Evolutionary conservation across 2,888 invertebrate species (phyloP).

Genomic region (Melieria omissa): DNA sequence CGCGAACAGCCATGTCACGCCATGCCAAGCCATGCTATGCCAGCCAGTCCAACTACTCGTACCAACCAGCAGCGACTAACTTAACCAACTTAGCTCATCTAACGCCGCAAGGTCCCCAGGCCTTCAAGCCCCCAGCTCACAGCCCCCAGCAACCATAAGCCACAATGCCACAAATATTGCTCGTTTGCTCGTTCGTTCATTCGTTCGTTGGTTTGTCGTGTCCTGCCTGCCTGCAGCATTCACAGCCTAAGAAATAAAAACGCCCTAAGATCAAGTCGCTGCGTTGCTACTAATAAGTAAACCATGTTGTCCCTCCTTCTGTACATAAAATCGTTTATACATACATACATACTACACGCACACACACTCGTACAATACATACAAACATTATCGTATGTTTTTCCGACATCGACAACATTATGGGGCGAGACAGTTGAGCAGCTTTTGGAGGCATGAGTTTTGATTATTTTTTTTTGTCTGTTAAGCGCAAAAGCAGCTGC

Average conservation of each 20-base stretch:
- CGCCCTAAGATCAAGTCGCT: conserved; percentile 24
- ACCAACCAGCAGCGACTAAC: too few relatives aligned
- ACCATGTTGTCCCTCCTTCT: conserved; percentile 65
- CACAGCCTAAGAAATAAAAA: conserved; percentile 17
- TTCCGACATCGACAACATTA: too few relatives aligned
- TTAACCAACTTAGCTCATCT: too few relatives aligned
- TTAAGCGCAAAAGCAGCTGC: too few relatives aligned
- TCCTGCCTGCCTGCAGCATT: conserved; percentile 33
- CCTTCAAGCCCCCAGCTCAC: conserved; percentile 15
- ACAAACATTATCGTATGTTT: background rate
- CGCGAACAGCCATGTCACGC: background rate
- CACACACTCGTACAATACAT: background rate
- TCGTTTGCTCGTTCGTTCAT: conserved; percentile 18
- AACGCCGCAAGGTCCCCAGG: background rate
- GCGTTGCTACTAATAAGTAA: conserved; percentile 43
- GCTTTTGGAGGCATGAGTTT: too few relatives aligned
- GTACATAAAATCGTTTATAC: conserved; percentile 37
- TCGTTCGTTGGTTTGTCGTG: conserved; percentile 20
- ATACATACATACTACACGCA: background rate
- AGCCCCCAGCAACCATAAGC: conserved; percentile 11
- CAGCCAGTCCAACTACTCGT: background rate
- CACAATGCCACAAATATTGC: background rate
- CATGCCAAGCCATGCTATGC: background rate
- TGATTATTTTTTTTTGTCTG: too few relatives aligned
- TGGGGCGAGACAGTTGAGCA: too few relatives aligned